Percentiles rank a stretch among this genome's conserved stretches.
Evolutionary conservation across 2,888 invertebrate genomes (phyloP).

Genomic region (Meghimatium bilineatum): DNA sequence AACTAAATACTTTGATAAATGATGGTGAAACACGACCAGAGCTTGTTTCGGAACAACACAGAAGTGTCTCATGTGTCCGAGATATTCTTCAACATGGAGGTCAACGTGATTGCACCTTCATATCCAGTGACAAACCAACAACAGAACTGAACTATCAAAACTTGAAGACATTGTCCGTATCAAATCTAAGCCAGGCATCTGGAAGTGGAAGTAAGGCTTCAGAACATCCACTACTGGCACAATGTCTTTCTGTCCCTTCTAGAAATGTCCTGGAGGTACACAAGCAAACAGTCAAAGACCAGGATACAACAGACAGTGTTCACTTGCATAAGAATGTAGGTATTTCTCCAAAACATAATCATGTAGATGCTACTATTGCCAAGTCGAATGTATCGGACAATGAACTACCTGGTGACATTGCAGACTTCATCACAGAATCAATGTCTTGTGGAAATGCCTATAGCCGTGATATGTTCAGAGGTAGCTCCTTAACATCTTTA

Average conservation of each 20-base stretch:
- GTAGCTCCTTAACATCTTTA: slow-evolving; percentile 9
- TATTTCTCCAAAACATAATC: not conserved
- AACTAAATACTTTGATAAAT: not conserved
- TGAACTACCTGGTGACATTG: slow-evolving; percentile 68
- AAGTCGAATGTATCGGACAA: slow-evolving; percentile 47
- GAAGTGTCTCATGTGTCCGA: slow-evolving; percentile 32
- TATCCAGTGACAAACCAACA: not conserved
- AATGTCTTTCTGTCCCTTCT: not conserved
- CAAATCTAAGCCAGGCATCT: not conserved
- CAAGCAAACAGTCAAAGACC: not conserved
- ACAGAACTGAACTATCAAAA: not conserved
- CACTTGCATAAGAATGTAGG: too few relatives aligned
- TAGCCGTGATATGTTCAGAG: not conserved
- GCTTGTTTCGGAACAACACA: not conserved
- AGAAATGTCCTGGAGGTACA: not conserved
- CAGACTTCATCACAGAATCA: slow-evolving; percentile 63
- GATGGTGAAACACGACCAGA: not conserved
- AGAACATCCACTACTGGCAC: slow-evolving; percentile 22
- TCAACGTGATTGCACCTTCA: not conserved
- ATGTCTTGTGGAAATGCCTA: slow-evolving; percentile 33
- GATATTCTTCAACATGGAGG: slow-evolving; percentile 23
- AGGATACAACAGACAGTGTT: too few relatives aligned
- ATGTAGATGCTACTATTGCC: not conserved
- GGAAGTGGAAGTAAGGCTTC: slow-evolving; percentile 8
- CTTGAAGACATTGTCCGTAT: not conserved